These are phyloP conservation scores for Garrulus glandarius DNA, from an alignment of 2,797 vertebrate genomes.

Conservation along the genomic window DNA sequence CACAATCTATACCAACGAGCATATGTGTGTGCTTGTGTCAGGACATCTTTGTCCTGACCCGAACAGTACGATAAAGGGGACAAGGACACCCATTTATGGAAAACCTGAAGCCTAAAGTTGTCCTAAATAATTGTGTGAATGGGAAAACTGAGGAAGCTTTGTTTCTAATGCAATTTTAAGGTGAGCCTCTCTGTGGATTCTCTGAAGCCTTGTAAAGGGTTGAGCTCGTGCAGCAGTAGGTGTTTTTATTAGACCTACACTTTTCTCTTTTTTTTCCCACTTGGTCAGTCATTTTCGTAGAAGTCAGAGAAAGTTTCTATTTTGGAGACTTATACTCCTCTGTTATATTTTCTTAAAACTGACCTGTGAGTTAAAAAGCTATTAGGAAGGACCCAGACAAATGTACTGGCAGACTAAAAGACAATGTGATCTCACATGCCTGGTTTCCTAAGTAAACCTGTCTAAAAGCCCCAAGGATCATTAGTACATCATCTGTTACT, in stretches of 20 bases:
- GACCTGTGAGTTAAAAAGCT: neutral
- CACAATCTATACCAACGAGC: accelerated
- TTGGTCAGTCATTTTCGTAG: neutral
- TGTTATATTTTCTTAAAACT: constrained; percentile 14
- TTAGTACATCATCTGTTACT: constrained; percentile 40
- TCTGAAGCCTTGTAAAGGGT: neutral
- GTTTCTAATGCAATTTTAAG: neutral
- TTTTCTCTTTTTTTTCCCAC: neutral
- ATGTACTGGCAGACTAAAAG: neutral
- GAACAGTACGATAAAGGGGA: neutral
- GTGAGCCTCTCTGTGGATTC: neutral
- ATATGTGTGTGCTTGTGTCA: accelerated
- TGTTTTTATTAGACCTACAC: neutral
- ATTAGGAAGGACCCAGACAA: neutral
- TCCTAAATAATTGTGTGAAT: neutral
- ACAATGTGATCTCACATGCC: constrained; percentile 12
- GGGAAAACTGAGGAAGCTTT: neutral
- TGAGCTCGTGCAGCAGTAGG: neutral
- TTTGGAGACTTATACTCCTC: neutral
- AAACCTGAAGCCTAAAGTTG: neutral
- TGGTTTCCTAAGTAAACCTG: constrained; percentile 50
- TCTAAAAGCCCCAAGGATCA: constrained; percentile 10
- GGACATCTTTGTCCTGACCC: neutral
- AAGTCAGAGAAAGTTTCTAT: neutral
- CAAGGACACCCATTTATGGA: neutral